Conservation (phyloP, 1,140 invertebrate genomes). For the Zophobas morio region DNA sequence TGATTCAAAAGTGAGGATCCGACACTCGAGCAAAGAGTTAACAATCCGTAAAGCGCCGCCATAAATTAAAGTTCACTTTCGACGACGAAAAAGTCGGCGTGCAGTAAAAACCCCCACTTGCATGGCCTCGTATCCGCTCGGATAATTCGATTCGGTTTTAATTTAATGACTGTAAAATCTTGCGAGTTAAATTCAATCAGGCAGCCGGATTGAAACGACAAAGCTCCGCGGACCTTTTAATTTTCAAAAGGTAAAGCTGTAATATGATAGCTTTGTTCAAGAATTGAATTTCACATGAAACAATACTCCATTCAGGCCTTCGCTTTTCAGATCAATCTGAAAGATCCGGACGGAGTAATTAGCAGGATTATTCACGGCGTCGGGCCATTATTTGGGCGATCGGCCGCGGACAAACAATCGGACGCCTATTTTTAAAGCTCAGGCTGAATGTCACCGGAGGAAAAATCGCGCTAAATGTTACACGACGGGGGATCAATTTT, state of each 20-base stretch:
- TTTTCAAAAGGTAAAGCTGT: constrained; percentile 45
- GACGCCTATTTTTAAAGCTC: constrained; percentile 10
- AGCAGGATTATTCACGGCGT: constrained; percentile 21
- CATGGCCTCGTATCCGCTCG: neutral
- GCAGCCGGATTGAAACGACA: constrained; percentile 45
- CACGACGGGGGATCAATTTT: neutral
- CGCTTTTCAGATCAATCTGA: constrained; percentile 45
- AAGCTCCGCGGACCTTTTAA: constrained; percentile 44
- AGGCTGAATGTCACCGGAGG: constrained; percentile 4
- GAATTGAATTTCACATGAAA: constrained; percentile 47
- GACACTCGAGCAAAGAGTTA: constrained; percentile 7
- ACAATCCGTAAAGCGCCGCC: constrained; percentile 22
- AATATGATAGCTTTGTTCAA: constrained; percentile 48
- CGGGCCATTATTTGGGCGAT: constrained; percentile 17
- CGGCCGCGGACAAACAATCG: neutral
- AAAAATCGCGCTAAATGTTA: neutral
- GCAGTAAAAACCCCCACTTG: neutral
- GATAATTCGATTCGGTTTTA: constrained; percentile 45
- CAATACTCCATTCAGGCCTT: constrained; percentile 42
- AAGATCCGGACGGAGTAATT: constrained; percentile 36
- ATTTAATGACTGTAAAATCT: constrained; percentile 47
- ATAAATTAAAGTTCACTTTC: constrained; percentile 42
- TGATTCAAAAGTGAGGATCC: neutral
- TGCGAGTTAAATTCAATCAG: constrained; percentile 41
- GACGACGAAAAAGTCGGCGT: neutral